phyloP scores from a whole-genome alignment of 1,140 invertebrate species.

The Galendromus occidentalis region DNA sequence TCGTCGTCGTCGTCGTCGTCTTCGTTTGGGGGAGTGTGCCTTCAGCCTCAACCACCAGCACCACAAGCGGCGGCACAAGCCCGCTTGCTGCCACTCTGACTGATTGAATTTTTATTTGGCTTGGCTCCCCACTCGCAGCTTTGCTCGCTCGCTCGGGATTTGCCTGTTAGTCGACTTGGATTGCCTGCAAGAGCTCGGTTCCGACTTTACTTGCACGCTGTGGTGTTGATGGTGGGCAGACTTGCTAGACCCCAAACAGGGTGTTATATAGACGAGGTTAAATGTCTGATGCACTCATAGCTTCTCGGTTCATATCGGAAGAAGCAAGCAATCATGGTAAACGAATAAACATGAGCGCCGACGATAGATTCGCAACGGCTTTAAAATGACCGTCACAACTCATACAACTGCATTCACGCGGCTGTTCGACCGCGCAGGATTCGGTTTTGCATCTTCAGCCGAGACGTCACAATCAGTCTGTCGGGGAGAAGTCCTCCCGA shows the following conservation, averaged over 20 bases:
- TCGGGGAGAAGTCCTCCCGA: no score
- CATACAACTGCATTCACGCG: no score
- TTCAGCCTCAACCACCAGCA: background rate
- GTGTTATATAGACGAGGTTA: conserved; percentile 10
- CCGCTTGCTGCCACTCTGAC: background rate
- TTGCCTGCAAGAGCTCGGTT: background rate
- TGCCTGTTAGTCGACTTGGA: background rate
- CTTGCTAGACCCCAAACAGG: background rate
- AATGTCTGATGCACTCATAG: background rate
- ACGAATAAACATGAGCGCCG: no score
- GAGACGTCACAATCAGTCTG: no score
- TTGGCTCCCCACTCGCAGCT: background rate
- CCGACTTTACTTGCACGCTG: background rate
- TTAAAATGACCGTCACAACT: no score
- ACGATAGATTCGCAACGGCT: no score
- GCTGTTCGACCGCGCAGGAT: no score
- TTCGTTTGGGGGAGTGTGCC: background rate
- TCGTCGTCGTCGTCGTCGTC: background rate
- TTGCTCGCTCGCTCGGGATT: background rate
- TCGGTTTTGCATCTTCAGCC: no score
- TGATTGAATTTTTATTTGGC: conserved; percentile 12
- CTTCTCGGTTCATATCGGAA: no score
- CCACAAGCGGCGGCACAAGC: background rate
- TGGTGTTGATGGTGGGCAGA: background rate
- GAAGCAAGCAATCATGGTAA: no score